Evolutionary conservation across 2,888 invertebrate species (phyloP), one percentile per base, ranked within the genome.

Genomic region (Coremacera marginata): DNA sequence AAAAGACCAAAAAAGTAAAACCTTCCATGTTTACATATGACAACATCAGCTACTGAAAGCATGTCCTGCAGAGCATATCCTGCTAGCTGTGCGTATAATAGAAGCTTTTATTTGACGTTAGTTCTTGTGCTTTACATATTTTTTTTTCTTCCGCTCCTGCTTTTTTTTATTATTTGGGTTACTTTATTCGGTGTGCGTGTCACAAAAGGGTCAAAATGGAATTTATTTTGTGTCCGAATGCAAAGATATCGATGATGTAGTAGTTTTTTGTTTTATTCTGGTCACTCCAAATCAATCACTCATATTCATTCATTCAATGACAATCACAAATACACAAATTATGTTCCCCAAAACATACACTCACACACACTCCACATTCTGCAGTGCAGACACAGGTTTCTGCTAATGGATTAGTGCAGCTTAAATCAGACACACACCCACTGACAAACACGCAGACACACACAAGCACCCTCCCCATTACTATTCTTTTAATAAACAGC

Each of bases 21-120:
- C 82, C 82, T 84, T 85, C 83, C 83, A 82, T 85, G 85, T 85
- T 85, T 85, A 84, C 85, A 83, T 83, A 84, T 84, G 85, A 85
- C 85, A 73, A 34, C 55, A 49, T 34, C 74, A 34, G 22, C 49
- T 11, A 11, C 65, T 27, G 52, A 55, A 70, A 75, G 71, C 51
- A 77, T 19, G 70, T 70, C 62, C 76, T 74, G 62, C 76, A 67
- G 57, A 63, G 74, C 73, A 75, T 34, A 63, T 84, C 82, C 82
- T 83, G 83, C 84, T 81, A 79, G 63, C 75, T 81, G 82, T 81
- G 82, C 84, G 84, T 84, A 84, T 85, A 86, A 86, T 86, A 84
- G 84, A 84, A 84, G 84, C 84, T 84, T 85, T 86, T 86, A 86
- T 86, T 86, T 84, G 77, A 77, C 80, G 62, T 49, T 27, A 25